phyloP scores from a whole-genome alignment of 2,113 vertebrate genomes.

The Coptodon bakossiorum region DNA sequence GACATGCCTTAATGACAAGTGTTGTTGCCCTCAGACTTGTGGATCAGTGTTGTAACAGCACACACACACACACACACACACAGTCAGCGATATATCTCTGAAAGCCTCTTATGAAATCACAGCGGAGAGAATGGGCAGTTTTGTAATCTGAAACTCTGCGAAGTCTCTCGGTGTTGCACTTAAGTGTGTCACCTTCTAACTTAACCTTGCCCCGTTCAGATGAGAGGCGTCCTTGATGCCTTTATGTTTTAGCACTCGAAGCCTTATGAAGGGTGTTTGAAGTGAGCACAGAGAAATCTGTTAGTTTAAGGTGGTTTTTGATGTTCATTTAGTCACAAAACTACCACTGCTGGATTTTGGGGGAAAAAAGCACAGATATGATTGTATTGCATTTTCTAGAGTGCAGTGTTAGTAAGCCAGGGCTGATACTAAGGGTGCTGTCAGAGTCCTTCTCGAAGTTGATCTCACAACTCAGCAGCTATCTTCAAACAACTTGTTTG shows the following conservation, averaged over 20 bases:
- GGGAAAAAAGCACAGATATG: neutral
- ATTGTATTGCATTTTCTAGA: neutral
- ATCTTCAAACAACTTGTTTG: neutral
- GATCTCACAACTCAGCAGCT: neutral
- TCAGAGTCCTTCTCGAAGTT: neutral
- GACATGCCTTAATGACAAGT: conserved; percentile 65
- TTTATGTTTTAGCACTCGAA: neutral
- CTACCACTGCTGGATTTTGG: neutral
- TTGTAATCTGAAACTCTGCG: conserved; percentile 41
- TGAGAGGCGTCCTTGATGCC: neutral
- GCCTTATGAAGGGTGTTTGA: neutral
- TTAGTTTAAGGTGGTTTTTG: neutral
- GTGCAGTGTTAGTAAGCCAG: neutral
- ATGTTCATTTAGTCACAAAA: neutral
- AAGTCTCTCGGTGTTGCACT: conserved; percentile 23
- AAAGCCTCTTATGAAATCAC: conserved; percentile 55
- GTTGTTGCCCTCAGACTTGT: conserved; percentile 54
- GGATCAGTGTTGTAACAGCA: conserved; percentile 42
- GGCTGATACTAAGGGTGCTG: neutral
- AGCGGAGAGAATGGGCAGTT: conserved; percentile 34
- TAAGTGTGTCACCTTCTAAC: conserved; percentile 40
- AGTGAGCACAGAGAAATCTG: neutral
- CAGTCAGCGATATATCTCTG: neutral
- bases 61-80: neutral
- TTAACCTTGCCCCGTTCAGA: conserved; percentile 13